phyloP scores from a whole-genome alignment of 2,113 vertebrate genomes.

The Plotosus lineatus region DNA sequence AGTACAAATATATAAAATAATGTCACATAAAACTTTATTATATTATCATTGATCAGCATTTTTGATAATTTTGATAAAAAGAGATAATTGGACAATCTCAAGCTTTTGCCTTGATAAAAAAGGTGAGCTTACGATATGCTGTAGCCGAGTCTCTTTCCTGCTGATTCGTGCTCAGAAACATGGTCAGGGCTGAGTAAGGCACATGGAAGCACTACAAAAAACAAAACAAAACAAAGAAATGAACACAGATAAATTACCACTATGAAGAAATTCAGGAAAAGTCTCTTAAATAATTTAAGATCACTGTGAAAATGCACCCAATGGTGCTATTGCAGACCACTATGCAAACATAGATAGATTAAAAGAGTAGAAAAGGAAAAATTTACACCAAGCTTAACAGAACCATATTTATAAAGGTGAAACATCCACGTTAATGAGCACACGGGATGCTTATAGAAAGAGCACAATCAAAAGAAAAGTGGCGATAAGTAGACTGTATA shows the following conservation, averaged over 20 bases:
- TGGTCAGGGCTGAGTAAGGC: constrained; percentile 93
- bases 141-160: constrained; percentile 92
- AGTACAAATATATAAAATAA: too few species aligned
- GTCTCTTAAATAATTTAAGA: background rate
- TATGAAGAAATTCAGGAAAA: background rate
- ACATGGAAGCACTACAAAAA: constrained; percentile 88
- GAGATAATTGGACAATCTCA: too few species aligned
- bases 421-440: background rate
- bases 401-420: background rate
- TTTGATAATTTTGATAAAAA: too few species aligned
- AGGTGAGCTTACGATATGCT: constrained; percentile 83
- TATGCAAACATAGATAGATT: background rate
- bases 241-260: constrained; percentile 15
- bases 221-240: constrained; percentile 45
- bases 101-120: background rate
- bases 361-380: background rate
- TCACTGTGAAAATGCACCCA: background rate
- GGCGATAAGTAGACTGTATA: too few species aligned
- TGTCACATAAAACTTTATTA: background rate
- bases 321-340: background rate
- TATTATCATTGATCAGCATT: background rate
- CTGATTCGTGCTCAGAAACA: constrained; percentile 91
- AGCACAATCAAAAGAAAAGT: background rate
- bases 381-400: background rate
- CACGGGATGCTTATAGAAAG: background rate